phyloP scores from a whole-genome alignment of 2,797 vertebrate genomes.

The Nyctalus aviator region DNA sequence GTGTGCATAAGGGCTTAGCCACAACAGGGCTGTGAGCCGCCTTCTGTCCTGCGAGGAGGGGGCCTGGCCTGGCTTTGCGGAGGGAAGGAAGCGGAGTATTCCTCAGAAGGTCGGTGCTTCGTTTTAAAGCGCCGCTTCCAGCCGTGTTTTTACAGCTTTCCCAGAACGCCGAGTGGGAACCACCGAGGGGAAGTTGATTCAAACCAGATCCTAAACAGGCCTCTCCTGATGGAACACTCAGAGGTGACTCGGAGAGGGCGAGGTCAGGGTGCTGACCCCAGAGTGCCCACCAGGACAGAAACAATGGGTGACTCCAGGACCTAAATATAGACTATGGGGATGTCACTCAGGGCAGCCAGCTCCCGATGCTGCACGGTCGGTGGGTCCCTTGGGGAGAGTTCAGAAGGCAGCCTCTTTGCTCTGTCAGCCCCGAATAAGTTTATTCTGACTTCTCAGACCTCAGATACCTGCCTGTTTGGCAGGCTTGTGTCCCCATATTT shows the following conservation, averaged over 20 bases:
- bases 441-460: neutral
- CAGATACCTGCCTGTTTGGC: neutral
- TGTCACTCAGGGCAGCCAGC: constrained; percentile 51
- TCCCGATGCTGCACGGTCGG: neutral
- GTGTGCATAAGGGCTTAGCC: neutral
- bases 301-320: constrained; percentile 68
- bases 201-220: constrained; percentile 41
- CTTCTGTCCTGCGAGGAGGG: neutral
- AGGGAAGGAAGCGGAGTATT: neutral
- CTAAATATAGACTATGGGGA: constrained; percentile 56
- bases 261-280: constrained; percentile 41
- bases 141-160: constrained; percentile 28
- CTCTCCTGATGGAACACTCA: neutral
- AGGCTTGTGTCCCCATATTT: neutral
- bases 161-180: neutral
- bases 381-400: neutral
- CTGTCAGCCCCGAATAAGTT: neutral
- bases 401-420: neutral
- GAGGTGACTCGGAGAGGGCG: constrained; percentile 41
- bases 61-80: neutral
- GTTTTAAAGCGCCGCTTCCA: neutral
- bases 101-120: neutral
- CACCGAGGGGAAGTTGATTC: constrained; percentile 61
- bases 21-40: neutral
- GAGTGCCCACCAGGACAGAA: constrained; percentile 24